Conservation (phyloP, 1,140 invertebrate species). For the Dreissena polymorpha region DNA sequence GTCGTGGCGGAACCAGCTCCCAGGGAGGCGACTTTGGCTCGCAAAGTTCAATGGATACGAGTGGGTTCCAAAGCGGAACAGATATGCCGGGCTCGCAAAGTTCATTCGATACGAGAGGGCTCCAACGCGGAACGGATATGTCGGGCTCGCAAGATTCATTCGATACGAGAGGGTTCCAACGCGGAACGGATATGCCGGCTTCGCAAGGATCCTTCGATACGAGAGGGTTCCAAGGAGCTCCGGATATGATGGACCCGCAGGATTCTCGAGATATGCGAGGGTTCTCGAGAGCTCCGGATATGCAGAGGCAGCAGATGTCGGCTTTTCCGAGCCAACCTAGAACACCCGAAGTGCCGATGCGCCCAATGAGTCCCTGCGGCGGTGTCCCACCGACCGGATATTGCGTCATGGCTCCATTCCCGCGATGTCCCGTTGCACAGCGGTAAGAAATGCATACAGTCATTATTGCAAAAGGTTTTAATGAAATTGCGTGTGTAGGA, state of each 20-base stretch:
- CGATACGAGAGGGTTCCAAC: too few species aligned
- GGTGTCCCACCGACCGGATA: neutral
- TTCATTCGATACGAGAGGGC: neutral
- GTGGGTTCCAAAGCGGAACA: neutral
- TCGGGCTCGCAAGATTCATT: neutral
- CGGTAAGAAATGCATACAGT: neutral
- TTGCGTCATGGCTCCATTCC: neutral
- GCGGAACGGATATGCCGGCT: too few species aligned
- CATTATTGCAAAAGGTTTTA: too few species aligned
- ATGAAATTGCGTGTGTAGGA: too few species aligned
- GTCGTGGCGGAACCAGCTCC: neutral
- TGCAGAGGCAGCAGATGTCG: too few species aligned
- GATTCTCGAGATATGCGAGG: too few species aligned
- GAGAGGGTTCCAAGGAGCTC: too few species aligned
- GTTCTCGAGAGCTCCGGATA: too few species aligned
- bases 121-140: neutral
- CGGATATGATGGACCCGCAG: too few species aligned
- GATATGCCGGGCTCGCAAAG: neutral
- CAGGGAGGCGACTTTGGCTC: neutral
- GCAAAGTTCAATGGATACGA: neutral
- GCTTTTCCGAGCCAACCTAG: too few species aligned
- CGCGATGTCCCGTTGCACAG: neutral
- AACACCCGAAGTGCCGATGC: neutral
- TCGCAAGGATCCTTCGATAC: too few species aligned
- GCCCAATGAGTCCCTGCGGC: neutral